Percentiles rank a stretch among this genome's conserved stretches.
Evolutionary conservation across 2,113 vertebrate species (phyloP).

Genomic region (Pantherophis guttatus): DNA sequence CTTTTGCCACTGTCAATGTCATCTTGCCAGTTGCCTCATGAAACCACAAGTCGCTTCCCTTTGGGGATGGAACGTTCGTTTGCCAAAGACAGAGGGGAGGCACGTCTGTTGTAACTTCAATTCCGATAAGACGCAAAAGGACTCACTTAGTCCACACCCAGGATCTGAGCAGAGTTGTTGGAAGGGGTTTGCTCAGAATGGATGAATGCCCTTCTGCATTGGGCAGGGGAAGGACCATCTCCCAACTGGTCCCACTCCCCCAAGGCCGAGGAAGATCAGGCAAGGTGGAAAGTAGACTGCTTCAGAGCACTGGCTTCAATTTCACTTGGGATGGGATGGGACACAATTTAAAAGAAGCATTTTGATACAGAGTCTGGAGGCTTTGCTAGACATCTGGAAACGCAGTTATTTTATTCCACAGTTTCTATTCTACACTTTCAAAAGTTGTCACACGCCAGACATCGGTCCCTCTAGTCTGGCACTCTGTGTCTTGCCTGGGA

Average conservation of each 20-base stretch:
- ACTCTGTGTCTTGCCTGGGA: background rate
- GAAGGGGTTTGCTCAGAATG: background rate
- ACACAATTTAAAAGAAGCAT: background rate
- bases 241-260: background rate
- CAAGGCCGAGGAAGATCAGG: background rate
- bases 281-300: background rate
- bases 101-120: slow-evolving; percentile 3
- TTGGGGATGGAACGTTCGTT: slow-evolving; percentile 27
- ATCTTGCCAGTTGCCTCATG: slow-evolving; percentile 37
- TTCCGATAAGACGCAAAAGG: background rate
- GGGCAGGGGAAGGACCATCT: background rate
- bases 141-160: slow-evolving; percentile 2
- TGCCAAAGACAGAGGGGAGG: background rate
- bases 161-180: background rate
- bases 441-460: background rate
- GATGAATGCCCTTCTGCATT: background rate
- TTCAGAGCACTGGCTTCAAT: background rate
- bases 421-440: background rate
- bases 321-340: background rate
- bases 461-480: background rate
- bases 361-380: background rate
- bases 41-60: slow-evolving; percentile 32
- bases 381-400: background rate
- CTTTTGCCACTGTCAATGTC: slow-evolving; percentile 8
- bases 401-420: background rate